Evolutionary conservation across 2,888 invertebrate genomes (phyloP), one percentile per base, ranked within the genome.

Genomic region (Amaurobius ferox): DNA sequence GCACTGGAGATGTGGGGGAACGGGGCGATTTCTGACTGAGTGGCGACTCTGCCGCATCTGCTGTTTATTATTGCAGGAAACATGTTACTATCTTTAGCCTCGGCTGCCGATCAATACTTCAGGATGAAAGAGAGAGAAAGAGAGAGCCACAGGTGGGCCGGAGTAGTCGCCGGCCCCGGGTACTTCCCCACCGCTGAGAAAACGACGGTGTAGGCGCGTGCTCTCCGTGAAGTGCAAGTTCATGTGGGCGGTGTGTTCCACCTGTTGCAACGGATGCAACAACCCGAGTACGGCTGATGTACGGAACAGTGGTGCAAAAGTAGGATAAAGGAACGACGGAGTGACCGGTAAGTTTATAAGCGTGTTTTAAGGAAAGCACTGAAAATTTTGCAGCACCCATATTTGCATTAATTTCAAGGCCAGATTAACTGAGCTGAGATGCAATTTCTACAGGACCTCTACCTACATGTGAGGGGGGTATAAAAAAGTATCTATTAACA

Each of bases 1-100:
- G 23, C 11, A 3, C 5, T 9, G 6, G 35, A 9, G 35, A 16
- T 23, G 11, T 3, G 55, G 55, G 16, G 55, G 19, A 11, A 23
- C 19, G 5, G 55, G 55, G 55, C 55, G 55, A 55, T 55, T 55
- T 55, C 55, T 55, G 55, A 55, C 55, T 23, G 55, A 55, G 55
- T 55, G 55, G 55, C 55, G 55, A 23, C 55, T 55, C 5, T 19
- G 23, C 23, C 55, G 55, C 55, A 55, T 55, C 55, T 55, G 55
- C 55, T 55, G 23, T 55, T 55, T 55, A 55, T 55, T 55, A 55
- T 16, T 55, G 55, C 55, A 23, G 23, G 23, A 55, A 55, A 23
- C 55, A 55, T 1, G 55, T 55, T 55, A 55, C 55, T 55, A 55
- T 55, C 55, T 55, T 55, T 55, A 55, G 55, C 19, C 5, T 23